Evolutionary conservation across 2,113 vertebrate genomes (phyloP).

Genomic region (Paramormyrops kingsleyae): DNA sequence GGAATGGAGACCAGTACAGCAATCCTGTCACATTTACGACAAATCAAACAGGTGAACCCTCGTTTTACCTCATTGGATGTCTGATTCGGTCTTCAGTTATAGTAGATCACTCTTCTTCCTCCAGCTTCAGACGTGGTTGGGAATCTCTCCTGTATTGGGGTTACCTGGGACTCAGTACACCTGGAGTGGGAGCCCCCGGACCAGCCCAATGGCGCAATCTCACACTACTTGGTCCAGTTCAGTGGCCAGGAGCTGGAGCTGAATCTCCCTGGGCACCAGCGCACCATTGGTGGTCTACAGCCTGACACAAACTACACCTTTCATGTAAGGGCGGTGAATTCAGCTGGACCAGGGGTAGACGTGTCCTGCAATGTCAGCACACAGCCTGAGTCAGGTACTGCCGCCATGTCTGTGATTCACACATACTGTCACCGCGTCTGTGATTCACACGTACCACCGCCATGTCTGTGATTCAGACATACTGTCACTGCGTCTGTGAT

Average conservation of each 20-base stretch:
- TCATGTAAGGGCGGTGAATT: slow-evolving; percentile 75
- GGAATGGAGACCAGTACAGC: slow-evolving; percentile 89
- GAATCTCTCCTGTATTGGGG: slow-evolving; percentile 69
- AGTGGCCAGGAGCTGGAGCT: slow-evolving; percentile 41
- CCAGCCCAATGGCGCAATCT: slow-evolving; percentile 79
- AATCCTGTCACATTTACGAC: slow-evolving; percentile 77
- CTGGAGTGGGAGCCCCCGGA: slow-evolving; percentile 77
- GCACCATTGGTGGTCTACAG: slow-evolving; percentile 63
- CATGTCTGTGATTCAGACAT: background rate
- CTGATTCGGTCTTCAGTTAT: background rate
- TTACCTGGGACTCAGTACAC: slow-evolving; percentile 76
- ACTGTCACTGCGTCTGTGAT: no score
- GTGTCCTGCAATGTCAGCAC: slow-evolving; percentile 70
- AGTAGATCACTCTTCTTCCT: slow-evolving; percentile 20
- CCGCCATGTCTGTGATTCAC: background rate
- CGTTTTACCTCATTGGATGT: background rate
- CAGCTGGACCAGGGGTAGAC: slow-evolving; percentile 72
- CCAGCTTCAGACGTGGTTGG: slow-evolving; percentile 77
- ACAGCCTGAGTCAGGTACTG: slow-evolving; percentile 71
- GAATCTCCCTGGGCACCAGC: slow-evolving; percentile 34
- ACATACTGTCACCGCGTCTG: background rate
- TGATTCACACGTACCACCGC: background rate
- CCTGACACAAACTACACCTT: slow-evolving; percentile 70
- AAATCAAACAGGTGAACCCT: slow-evolving; percentile 74
- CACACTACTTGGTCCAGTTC: slow-evolving; percentile 65